Conservation (phyloP, 2,113 vertebrate genomes). For the Psittacara wagleri region DNA sequence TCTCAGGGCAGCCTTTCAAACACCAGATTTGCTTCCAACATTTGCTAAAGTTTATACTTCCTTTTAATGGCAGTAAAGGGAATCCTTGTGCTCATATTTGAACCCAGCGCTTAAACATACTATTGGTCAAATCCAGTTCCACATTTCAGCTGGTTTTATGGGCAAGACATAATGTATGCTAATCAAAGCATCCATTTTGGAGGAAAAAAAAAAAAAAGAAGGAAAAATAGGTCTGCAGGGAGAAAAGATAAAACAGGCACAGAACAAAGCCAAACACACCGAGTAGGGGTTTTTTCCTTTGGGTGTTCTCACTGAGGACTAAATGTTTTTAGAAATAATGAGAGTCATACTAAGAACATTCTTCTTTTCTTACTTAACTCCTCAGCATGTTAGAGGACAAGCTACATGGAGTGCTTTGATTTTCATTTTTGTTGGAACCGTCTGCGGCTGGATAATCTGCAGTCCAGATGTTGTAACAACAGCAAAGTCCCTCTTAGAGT, state of each 20-base stretch:
- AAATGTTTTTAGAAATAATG: slow-evolving; percentile 53
- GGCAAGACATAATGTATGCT: neutral
- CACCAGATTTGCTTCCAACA: neutral
- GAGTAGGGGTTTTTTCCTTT: neutral
- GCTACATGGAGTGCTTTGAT: slow-evolving; percentile 32
- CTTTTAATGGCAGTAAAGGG: neutral
- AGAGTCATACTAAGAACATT: slow-evolving; percentile 41
- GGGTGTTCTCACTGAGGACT: slow-evolving; percentile 31
- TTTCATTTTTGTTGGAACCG: slow-evolving; percentile 43
- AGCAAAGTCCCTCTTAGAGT: neutral
- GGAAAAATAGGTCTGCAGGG: neutral
- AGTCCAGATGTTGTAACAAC: slow-evolving; percentile 49
- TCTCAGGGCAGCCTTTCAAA: neutral
- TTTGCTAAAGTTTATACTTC: neutral
- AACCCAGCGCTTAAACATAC: neutral
- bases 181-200: neutral
- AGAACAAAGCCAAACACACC: slow-evolving; percentile 21
- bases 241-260: neutral
- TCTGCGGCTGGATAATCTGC: slow-evolving; percentile 24
- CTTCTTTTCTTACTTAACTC: slow-evolving; percentile 2
- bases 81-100: neutral
- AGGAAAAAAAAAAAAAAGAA: neutral
- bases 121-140: neutral
- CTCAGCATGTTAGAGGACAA: slow-evolving; percentile 8
- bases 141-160: neutral